Base-by-base conservation (phyloP, 1,140 invertebrate genomes). In the Euborellia annulipes region DNA sequence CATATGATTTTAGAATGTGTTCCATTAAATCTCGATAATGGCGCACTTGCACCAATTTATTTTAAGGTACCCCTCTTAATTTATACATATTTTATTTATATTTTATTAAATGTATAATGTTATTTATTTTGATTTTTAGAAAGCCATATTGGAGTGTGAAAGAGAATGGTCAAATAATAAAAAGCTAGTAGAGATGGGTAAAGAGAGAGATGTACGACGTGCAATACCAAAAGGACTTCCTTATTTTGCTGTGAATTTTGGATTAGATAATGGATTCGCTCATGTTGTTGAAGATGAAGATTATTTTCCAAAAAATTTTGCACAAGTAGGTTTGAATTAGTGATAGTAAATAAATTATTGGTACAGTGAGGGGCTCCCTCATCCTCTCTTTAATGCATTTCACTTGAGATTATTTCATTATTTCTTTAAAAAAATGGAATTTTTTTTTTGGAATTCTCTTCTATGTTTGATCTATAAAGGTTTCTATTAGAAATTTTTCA, bases 271-370 rank as follows among this genome's bases (percentile, higher is more conserved):
- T 34, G 94, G 94, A 2, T 97, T 85, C 67, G 93, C 89, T 46
- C 93, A 97, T 68, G 84, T 96, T 1, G 93, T 98, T 56, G 94
- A 98, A 68, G 86, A 98, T 66, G 84, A 92, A 61, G 67, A 76
- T 46, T 57, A 75, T 22, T 98, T 97, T 67, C 85, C 91, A 0
- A 65, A 58, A 37, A 85, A 88, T 67, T 98, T 97, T 77, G 92
- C 85, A 32, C 79, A 88, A 69, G 89, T 87, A 65, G 59, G 17
- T 49, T n/a, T n/a, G n/a, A n/a, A n/a, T n/a, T n/a, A n/a, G n/a
- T n/a, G n/a, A n/a, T n/a, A n/a, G n/a, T n/a, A n/a, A n/a, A n/a
- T n/a, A n/a, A n/a, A n/a, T n/a, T n/a, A n/a, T n/a, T n/a, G n/a
- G n/a, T n/a, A n/a, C n/a, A n/a, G n/a, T n/a, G n/a, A n/a, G n/a